Base-by-base conservation (phyloP, 2,113 vertebrate species). In the Hirundichthys speculiger region DNA sequence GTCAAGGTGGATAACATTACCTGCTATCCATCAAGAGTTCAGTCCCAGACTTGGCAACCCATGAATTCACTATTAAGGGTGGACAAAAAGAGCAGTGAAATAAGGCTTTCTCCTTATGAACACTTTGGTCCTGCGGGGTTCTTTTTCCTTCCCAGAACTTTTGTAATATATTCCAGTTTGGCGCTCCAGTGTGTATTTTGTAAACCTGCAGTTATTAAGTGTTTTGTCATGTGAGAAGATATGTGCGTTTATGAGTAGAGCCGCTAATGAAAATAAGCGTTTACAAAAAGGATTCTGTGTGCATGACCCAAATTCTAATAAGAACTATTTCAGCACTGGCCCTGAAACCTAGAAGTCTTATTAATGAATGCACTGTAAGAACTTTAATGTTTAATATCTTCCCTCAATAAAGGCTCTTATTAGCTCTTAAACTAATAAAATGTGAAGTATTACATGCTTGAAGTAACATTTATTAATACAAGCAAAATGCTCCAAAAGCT, bases 61-160 rank as follows among this genome's bases (percentile, higher is more conserved):
- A 66, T 79, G 77, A 80, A 88, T 89, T 74, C 74, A 69, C 76
- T 64, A 69, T 75, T 84, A 87, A 80, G 67, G 71, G 57, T 50
- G 51, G 64, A 80, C 59, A 45, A 45, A 19, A 45, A 8, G 63
- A 66, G 66, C 55, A 50, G 45, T 11, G 13, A 30, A 41, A 73
- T 61, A 48, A 27, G 25, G 19, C 20, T 5, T 69, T 73, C 61
- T 54, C 55, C 60, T 52, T 80, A 60, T 41, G 43, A n/a, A 39
- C 69, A 42, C 70, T 82, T 67, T 64, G 25, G 49, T 62, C 57
- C 51, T 72, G 61, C 41, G 61, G 30, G 43, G 24, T 57, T 41
- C 19, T 52, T 54, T 67, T 62, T 46, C 27, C 34, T 46, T 10
- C 24, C 41, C 24, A 20, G 16, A 5, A 39, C 41, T 76, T 54